A percentile compares a stretch with the other conserved stretches of the same genome.
Evolutionary conservation across 2,113 vertebrate species (phyloP).

Genomic region (Chaetops frenatus): DNA sequence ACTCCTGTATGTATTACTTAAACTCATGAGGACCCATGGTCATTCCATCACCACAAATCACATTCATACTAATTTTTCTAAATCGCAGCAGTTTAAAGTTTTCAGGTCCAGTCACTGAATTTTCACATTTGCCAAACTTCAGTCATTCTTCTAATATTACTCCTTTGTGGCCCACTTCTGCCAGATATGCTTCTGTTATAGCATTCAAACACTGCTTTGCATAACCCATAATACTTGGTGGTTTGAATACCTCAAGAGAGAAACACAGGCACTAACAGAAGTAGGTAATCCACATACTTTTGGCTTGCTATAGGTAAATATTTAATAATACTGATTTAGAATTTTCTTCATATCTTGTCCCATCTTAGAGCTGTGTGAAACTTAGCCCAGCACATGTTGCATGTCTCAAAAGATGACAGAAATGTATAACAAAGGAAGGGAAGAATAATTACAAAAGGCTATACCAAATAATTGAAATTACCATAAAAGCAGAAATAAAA

Average conservation of each 20-base stretch:
- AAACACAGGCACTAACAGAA: not conserved
- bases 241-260: not conserved
- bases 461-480: not conserved
- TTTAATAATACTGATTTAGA: not conserved
- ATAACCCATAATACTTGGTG: not conserved
- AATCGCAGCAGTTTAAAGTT: not conserved
- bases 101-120: not conserved
- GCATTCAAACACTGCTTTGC: not conserved
- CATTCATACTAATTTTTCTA: not conserved
- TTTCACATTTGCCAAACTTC: not conserved
- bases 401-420: not conserved
- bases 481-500: not conserved
- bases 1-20: fast-evolving
- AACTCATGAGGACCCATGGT: not conserved
- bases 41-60: not conserved
- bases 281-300: not conserved
- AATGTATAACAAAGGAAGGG: not conserved
- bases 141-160: not conserved
- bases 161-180: not conserved
- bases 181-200: not conserved
- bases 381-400: not conserved
- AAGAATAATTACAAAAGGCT: not conserved
- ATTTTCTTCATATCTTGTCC: not conserved
- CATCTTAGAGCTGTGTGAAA: not conserved
- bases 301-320: not conserved